Percentiles rank a stretch among this genome's conserved stretches.
Conservation (phyloP, 2,797 vertebrate species). For the Sphenodon punctatus region DNA sequence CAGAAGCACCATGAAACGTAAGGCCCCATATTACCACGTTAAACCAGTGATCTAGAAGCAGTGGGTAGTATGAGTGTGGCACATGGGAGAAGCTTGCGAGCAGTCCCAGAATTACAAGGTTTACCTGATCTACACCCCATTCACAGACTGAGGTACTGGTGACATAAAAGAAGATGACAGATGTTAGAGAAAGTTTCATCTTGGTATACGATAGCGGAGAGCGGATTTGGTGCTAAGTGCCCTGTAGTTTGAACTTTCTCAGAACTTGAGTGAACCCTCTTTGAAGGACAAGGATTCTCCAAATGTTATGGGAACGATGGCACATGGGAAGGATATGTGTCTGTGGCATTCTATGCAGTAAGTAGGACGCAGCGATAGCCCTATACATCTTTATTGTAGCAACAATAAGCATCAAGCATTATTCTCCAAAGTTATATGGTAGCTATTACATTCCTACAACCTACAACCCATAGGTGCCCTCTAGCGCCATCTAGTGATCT, state of each 20-base stretch:
- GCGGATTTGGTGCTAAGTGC: not conserved
- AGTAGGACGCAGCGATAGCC: not conserved
- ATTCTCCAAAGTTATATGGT: not conserved
- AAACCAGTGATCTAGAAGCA: not conserved
- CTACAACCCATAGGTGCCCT: not conserved
- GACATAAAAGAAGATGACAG: not conserved
- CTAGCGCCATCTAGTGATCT: not conserved
- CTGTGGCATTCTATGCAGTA: not conserved
- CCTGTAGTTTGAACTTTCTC: not conserved
- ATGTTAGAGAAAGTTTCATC: not conserved
- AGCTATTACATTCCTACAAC: not conserved
- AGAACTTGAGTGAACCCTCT: too few relatives aligned
- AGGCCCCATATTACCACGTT: not conserved
- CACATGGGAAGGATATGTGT: fast-evolving
- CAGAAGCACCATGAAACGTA: too few relatives aligned
- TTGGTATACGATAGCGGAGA: not conserved
- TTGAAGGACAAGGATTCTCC: not conserved
- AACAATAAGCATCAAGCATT: not conserved
- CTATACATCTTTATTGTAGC: not conserved
- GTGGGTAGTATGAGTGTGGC: not conserved
- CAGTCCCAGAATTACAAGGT: not conserved
- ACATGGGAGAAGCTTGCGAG: not conserved
- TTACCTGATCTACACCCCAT: not conserved
- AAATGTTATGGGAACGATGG: not conserved
- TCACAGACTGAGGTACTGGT: not conserved